These are phyloP conservation scores for Spisula subtruncata DNA, from an alignment of 2,888 invertebrate genomes.

Conservation along the genomic window DNA sequence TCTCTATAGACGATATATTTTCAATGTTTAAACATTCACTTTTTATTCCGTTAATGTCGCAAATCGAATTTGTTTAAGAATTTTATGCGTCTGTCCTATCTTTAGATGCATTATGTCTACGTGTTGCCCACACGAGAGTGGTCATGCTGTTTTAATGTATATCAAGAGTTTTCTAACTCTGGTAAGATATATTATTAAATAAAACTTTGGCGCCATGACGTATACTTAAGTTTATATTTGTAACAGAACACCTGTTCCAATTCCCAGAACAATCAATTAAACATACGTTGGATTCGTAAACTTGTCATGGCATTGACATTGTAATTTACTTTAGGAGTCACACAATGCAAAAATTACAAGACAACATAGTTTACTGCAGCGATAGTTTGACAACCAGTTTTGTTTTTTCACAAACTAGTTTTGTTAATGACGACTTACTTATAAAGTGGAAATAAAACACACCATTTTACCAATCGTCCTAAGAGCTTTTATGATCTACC, in stretches of 20 bases:
- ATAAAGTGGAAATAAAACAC: no score
- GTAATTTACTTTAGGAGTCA: no score
- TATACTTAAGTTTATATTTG: not conserved
- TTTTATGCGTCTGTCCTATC: not conserved
- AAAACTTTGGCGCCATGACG: not conserved
- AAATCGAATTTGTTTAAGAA: not conserved
- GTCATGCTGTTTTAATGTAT: not conserved
- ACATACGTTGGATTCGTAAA: not conserved
- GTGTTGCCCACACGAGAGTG: not conserved
- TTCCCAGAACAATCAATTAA: not conserved
- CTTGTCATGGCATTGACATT: no score
- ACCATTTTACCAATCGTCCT: no score
- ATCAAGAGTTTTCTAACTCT: not conserved
- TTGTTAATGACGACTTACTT: no score
- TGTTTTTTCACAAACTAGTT: no score
- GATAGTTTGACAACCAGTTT: no score
- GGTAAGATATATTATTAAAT: not conserved
- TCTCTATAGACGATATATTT: not conserved
- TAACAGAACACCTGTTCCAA: not conserved
- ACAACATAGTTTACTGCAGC: no score
- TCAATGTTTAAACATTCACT: not conserved
- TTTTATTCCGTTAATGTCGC: not conserved
- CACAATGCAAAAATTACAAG: no score
- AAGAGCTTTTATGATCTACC: no score
- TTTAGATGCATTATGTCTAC: not conserved